phyloP scores from a whole-genome alignment of 2,797 vertebrate species.

The Helarctos malayanus region DNA sequence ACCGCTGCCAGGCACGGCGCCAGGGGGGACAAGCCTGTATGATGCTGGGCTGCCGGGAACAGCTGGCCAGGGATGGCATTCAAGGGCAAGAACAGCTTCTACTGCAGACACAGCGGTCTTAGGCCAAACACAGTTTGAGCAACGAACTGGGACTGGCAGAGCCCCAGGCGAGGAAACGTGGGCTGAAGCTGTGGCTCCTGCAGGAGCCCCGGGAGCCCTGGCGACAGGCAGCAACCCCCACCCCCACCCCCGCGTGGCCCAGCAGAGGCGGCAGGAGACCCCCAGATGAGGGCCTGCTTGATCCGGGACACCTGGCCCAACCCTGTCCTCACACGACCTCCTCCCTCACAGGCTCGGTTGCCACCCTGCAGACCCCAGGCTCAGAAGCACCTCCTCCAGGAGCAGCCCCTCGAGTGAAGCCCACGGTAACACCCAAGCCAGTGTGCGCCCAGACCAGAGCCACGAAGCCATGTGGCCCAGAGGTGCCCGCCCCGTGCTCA shows the following conservation, averaged over 20 bases:
- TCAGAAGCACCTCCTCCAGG: not conserved
- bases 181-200: not conserved
- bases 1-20: not conserved
- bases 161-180: not conserved
- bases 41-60: not conserved
- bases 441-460: conserved; percentile 30
- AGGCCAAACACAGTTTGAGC: no score
- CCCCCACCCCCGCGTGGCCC: not conserved
- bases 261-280: not conserved
- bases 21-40: not conserved
- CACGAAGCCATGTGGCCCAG: not conserved
- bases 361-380: not conserved
- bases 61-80: not conserved
- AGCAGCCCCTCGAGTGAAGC: not conserved
- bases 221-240: not conserved
- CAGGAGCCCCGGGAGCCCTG: not conserved
- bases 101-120: not conserved
- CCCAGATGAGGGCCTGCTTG: not conserved
- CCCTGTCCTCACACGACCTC: not conserved
- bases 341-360: not conserved
- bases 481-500: not conserved
- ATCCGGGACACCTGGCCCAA: not conserved
- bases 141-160: not conserved
- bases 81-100: not conserved
- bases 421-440: not conserved